phyloP scores from a whole-genome alignment of 2,888 invertebrate genomes.

The Masnerella sp. region DNA sequence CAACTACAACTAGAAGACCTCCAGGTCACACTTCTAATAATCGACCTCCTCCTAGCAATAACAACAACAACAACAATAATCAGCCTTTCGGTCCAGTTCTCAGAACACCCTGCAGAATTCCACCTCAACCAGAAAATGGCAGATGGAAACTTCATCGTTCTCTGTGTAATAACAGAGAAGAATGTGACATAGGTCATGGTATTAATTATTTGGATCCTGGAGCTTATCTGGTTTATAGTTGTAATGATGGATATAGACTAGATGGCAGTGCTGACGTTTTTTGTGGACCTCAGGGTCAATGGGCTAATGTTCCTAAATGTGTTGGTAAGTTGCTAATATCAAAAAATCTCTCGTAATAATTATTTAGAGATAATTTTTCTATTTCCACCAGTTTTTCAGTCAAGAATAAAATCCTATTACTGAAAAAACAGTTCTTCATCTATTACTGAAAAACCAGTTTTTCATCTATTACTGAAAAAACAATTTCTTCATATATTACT shows the following conservation, averaged over 20 bases:
- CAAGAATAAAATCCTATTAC: too few relatives aligned
- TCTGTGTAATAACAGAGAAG: slow-evolving; percentile 61
- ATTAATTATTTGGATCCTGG: slow-evolving; percentile 63
- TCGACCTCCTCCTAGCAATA: too few relatives aligned
- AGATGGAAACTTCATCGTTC: slow-evolving; percentile 65
- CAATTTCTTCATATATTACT: too few relatives aligned
- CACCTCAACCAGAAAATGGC: slow-evolving; percentile 69
- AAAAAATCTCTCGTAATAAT: too few relatives aligned
- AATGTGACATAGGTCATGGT: slow-evolving; percentile 63
- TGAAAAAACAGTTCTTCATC: too few relatives aligned
- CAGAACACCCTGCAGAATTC: slow-evolving; percentile 63
- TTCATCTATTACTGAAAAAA: too few relatives aligned
- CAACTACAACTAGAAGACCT: slow-evolving; percentile 12
- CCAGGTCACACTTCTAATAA: too few relatives aligned
- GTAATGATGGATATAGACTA: slow-evolving; percentile 66
- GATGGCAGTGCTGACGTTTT: slow-evolving; percentile 63
- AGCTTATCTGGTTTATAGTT: slow-evolving; percentile 69
- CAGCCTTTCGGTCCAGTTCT: slow-evolving; percentile 1
- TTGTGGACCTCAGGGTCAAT: slow-evolving; percentile 67
- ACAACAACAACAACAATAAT: too few relatives aligned
- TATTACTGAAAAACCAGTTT: too few relatives aligned
- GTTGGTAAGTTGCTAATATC: slow-evolving; percentile 62
- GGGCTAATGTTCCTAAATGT: slow-evolving; percentile 69
- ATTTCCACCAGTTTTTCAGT: too few relatives aligned
- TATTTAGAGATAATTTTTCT: too few relatives aligned